Conservation (phyloP, 2,888 invertebrate species). For the Philhelius pedissequus region DNA sequence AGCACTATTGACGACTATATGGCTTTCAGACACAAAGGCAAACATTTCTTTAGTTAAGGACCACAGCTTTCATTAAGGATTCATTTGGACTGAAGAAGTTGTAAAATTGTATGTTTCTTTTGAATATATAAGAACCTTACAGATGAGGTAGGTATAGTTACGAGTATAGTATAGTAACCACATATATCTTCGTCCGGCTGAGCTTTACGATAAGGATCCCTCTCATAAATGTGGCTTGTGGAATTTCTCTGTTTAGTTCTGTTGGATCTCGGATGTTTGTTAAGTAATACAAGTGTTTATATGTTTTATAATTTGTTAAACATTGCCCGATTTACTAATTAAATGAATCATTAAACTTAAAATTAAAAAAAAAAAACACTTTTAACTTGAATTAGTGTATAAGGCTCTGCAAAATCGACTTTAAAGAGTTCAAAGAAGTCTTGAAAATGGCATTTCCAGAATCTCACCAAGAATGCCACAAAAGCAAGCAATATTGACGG, state of each 20-base stretch:
- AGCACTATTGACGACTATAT: slow-evolving; percentile 39
- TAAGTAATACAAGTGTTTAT: neutral
- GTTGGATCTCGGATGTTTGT: neutral
- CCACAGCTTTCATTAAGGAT: slow-evolving; percentile 36
- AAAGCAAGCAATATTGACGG: too few species aligned
- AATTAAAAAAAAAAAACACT: too few species aligned
- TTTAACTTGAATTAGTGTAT: too few species aligned
- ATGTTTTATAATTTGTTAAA: neutral
- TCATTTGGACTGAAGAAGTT: slow-evolving; percentile 7
- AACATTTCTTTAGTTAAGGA: neutral
- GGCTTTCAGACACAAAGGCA: slow-evolving; percentile 19
- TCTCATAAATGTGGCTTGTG: neutral
- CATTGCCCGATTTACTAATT: neutral
- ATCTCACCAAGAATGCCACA: too few species aligned
- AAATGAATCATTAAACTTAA: neutral
- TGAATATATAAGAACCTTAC: neutral
- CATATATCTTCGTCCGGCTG: neutral
- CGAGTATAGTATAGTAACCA: neutral
- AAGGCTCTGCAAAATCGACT: too few species aligned
- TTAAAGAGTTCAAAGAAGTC: too few species aligned
- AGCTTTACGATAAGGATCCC: neutral
- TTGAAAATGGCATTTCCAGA: too few species aligned
- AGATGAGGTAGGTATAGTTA: too few species aligned
- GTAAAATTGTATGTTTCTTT: neutral
- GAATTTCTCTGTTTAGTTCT: neutral